A percentile compares a stretch with the other conserved stretches of the same genome.
phyloP scores from a whole-genome alignment of 2,888 invertebrate species.

The Cancer borealis region DNA sequence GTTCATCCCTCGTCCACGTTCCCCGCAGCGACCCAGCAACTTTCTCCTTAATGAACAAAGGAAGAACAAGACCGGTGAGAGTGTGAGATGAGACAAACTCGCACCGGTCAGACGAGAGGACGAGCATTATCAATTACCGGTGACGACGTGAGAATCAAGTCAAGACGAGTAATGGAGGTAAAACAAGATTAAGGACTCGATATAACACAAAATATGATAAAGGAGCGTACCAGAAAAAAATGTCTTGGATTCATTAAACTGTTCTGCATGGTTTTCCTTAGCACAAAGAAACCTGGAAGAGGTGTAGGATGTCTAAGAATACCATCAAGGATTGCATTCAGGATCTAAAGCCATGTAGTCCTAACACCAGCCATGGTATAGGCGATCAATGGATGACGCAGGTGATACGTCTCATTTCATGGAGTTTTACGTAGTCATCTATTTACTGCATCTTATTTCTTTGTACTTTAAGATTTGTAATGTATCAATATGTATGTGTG shows the following conservation, averaged over 20 bases:
- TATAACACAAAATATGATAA: background rate
- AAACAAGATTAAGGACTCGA: background rate
- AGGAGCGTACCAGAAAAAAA: background rate
- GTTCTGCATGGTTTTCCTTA: background rate
- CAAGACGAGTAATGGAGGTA: background rate
- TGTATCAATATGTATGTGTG: background rate
- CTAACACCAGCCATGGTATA: background rate
- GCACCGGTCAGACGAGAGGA: conserved; percentile 1
- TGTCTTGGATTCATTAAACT: background rate
- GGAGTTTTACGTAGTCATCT: background rate
- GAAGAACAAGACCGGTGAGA: background rate
- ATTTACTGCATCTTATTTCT: background rate
- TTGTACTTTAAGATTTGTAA: background rate
- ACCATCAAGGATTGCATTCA: too few relatives aligned
- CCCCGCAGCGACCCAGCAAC: background rate
- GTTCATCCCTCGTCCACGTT: background rate
- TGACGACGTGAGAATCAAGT: conserved; percentile 12
- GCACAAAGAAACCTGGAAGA: background rate
- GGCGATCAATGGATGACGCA: background rate
- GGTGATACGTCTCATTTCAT: background rate
- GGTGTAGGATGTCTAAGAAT: too few relatives aligned
- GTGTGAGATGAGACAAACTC: background rate
- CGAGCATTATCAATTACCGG: background rate
- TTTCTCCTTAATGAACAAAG: conserved; percentile 36
- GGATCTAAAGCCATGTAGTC: background rate